These are phyloP conservation scores for Arnoldichthys spilopterus DNA, from an alignment of 2,797 vertebrate genomes.

Conservation along the genomic window DNA sequence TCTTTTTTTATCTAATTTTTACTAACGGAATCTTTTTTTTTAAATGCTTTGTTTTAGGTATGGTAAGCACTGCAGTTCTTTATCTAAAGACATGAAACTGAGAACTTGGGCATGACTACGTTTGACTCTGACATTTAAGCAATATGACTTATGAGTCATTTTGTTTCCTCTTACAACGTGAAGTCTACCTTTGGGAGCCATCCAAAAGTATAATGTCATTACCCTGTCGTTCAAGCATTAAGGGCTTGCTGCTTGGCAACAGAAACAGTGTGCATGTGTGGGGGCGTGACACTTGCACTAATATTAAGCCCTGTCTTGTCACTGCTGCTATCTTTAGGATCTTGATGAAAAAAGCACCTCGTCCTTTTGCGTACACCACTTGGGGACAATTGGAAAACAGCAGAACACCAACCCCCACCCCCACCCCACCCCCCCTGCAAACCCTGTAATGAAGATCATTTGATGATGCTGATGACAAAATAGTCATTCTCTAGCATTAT, in stretches of 20 bases:
- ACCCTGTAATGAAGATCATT: not conserved
- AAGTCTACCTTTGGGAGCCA: slow-evolving; percentile 56
- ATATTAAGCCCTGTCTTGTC: slow-evolving; percentile 29
- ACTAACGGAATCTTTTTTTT: not conserved
- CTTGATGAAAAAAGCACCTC: not conserved
- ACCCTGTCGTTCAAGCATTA: slow-evolving; percentile 47
- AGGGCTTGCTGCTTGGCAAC: slow-evolving; percentile 55
- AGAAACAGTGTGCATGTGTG: slow-evolving; percentile 46
- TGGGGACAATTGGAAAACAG: not conserved
- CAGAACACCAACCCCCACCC: not conserved
- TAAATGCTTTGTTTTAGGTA: not conserved
- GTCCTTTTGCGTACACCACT: not conserved
- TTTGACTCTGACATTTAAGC: slow-evolving; percentile 55
- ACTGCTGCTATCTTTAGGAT: slow-evolving; percentile 18
- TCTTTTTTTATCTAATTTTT: not conserved
- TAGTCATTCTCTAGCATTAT: not conserved
- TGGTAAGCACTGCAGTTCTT: not conserved
- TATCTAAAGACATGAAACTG: slow-evolving; percentile 22
- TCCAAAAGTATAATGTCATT: slow-evolving; percentile 54
- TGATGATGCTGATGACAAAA: not conserved
- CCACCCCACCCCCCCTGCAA: not conserved
- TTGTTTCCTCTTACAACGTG: slow-evolving; percentile 47
- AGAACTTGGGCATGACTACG: slow-evolving; percentile 34
- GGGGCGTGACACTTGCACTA: slow-evolving; percentile 44
- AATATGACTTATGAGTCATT: slow-evolving; percentile 54